Evolutionary conservation across 2,113 vertebrate species (phyloP), one percentile per base, ranked within the genome.

Genomic region (Pholis gunnellus): DNA sequence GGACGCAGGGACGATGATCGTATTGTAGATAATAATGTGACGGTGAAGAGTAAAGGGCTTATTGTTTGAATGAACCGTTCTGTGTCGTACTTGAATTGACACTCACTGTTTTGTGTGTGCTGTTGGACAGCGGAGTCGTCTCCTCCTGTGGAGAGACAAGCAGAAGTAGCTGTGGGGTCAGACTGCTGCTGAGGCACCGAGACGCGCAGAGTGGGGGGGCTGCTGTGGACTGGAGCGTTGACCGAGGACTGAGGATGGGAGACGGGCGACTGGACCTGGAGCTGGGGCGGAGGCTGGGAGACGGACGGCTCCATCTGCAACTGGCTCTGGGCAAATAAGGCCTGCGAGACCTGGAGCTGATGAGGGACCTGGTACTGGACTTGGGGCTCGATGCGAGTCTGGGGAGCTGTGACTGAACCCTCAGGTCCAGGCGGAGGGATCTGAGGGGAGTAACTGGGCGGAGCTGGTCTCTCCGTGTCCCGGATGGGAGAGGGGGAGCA

Each of bases 71-170:
- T 25, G 4, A 25, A 14, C 44, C 44, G 14, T 14, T 14, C 44
- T 5, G 72, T 20, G 73, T 40, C 31, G 0, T 13, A 2, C 18
- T 27, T 38, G 10, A 15, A 9, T 5, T 13, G 40, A 57, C 0
- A 93, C 95, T 94, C 80, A 95, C 94, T 95, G 89, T 82, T 90
- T 71, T 93, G 93, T 87, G 88, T 89, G 85, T 90, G 90, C 87
- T 93, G 92, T 78, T 91, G 91, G 76, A 81, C 86, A 74, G 89
- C 79, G 22, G 84, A 27, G 60, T 89, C 76, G 52, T 92, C 87
- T 78, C 78, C 84, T 84, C 83, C 83, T 60, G n/a, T 67, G 52
- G 88, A 84, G 88, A 78, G 75, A 67, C 71, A 8, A 71, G 80
- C 78, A 18, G 83, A 38, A 9, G 56, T 77, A 77, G 83, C 80